phyloP scores from a whole-genome alignment of 2,113 vertebrate genomes.

The Hiodon tergisus region DNA sequence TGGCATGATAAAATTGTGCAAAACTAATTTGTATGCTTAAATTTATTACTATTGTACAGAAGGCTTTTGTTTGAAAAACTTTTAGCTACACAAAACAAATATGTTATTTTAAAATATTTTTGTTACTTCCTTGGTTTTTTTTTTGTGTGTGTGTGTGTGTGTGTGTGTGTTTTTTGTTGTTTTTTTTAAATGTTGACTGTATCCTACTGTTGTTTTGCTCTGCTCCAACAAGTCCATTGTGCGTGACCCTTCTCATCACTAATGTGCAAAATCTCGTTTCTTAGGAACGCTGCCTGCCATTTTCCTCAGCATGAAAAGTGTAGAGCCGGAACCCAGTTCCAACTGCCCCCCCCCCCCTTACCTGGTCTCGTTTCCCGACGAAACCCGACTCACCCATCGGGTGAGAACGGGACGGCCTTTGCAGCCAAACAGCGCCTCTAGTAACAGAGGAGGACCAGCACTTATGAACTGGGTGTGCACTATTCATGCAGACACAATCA shows the following conservation, averaged over 20 bases:
- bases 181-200: slow-evolving; percentile 4
- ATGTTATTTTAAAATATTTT: slow-evolving; percentile 51
- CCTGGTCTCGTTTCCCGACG: no score
- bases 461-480: slow-evolving; percentile 2
- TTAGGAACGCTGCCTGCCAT: slow-evolving; percentile 33
- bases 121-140: slow-evolving; percentile 61
- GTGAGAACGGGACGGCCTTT: slow-evolving; percentile 36
- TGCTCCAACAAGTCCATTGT: slow-evolving; percentile 15
- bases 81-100: slow-evolving; percentile 61
- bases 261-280: slow-evolving; percentile 30
- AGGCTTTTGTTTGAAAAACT: slow-evolving; percentile 71
- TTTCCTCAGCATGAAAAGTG: slow-evolving; percentile 22
- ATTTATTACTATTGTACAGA: slow-evolving; percentile 74
- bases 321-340: slow-evolving; percentile 3
- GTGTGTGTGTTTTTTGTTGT: slow-evolving; percentile 5
- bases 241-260: slow-evolving; percentile 31
- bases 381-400: not conserved
- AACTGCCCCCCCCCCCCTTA: no score
- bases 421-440: slow-evolving; percentile 28
- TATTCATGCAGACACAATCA: slow-evolving; percentile 23
- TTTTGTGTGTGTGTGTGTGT: slow-evolving; percentile 49
- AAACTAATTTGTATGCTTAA: slow-evolving; percentile 61
- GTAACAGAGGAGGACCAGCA: slow-evolving; percentile 14
- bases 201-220: slow-evolving; percentile 1
- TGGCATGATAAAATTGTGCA: slow-evolving; percentile 87